Evolutionary conservation across 1,140 invertebrate species (phyloP), one percentile per base, ranked within the genome.

Genomic region (Zaprionus nigranus): DNA sequence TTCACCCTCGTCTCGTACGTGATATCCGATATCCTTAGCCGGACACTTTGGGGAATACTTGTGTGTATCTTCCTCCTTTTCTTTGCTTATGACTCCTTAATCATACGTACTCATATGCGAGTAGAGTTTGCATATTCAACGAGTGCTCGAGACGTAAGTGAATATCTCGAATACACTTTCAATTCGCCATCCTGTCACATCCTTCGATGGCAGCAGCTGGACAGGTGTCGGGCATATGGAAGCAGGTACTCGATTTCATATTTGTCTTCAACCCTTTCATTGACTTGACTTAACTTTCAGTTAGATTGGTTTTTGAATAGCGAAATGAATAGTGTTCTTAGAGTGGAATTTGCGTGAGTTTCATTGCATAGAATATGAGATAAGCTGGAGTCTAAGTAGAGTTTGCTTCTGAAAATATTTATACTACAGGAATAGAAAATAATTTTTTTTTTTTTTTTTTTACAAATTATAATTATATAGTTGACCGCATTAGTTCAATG

Each of bases 1-100:
- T 46, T 83, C 68, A 90, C 84, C 84, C 85, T 88, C 53, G 84
- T 90, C 84, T 84, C 78, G 85, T 90, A 90, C 84, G 84, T 88
- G 85, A 81, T 88, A 88, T 56, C 68, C 71, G 81, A 88, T 88
- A 83, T 67, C 60, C 57, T 65, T 59, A 38, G 71, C 75, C 53
- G 81, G 81, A 88, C 84, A 88, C 83, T 69, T 72, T 81, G 57
- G 84, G 84, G 84, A 88, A 84, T 81, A 79, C 38, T 66, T 77
- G 46, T 51, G 20, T 11, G n/a, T 49, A 3, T 20, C 12, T 1
- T 34, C 38, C 7, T 26, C 28, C 56, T 26, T 15, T 24, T 28
- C 40, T 66, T 40, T 63, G 64, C 69, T 81, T 70, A 60, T 74
- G 79, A 71, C 65, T 76, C 28, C 54, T 87, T 83, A 87, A 82